Conservation (phyloP, 2,113 vertebrate genomes). For the Epinephelus cyanopodus region DNA sequence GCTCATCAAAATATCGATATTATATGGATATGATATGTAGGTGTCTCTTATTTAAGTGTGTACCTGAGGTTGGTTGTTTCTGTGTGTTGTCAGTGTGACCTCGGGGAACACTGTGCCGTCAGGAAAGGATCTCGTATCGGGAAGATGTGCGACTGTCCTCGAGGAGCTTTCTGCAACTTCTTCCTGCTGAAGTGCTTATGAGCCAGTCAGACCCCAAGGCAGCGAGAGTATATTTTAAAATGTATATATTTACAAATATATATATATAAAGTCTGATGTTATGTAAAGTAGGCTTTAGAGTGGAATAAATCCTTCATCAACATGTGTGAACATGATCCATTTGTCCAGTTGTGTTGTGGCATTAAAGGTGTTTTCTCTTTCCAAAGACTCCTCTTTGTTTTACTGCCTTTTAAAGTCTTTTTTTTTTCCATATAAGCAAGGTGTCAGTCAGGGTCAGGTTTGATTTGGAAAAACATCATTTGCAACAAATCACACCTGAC, state of each 20-base stretch:
- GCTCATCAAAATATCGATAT: too few species aligned
- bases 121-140: constrained; percentile 87
- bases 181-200: constrained; percentile 88
- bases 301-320: neutral
- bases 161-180: constrained; percentile 82
- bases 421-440: too few species aligned
- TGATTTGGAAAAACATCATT: too few species aligned
- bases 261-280: too few species aligned
- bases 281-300: constrained; percentile 23
- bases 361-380: constrained; percentile 44
- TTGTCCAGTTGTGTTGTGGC: neutral
- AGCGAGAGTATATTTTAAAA: constrained; percentile 10
- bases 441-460: too few species aligned
- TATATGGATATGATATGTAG: too few species aligned
- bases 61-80: too few species aligned
- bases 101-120: constrained; percentile 84
- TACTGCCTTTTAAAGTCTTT: neutral
- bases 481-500: too few species aligned
- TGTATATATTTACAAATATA: constrained; percentile 23
- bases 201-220: neutral
- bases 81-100: constrained; percentile 75
- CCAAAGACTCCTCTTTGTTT: neutral
- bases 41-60: too few species aligned
- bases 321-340: neutral
- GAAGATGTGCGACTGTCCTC: constrained; percentile 86